A percentile compares a stretch with the other conserved stretches of the same genome.
phyloP scores from a whole-genome alignment of 2,113 vertebrate genomes.

The Micronisus gabar region DNA sequence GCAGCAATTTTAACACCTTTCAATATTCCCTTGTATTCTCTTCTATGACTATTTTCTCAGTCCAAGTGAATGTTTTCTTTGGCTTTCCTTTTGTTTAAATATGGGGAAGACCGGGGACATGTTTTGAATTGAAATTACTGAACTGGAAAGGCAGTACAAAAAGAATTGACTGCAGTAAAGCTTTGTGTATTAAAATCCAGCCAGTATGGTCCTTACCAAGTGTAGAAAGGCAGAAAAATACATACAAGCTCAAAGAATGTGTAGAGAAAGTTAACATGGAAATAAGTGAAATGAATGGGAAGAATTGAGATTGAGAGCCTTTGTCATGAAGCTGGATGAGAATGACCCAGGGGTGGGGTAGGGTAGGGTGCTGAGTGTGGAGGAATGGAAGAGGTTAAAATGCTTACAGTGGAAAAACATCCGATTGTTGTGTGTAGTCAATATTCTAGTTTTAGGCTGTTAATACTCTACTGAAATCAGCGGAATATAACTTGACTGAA shows the following conservation, averaged over 20 bases:
- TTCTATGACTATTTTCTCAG: not conserved
- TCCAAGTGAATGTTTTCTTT: not conserved
- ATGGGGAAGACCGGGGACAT: not conserved
- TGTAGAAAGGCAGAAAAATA: not conserved
- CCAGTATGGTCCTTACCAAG: not conserved
- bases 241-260: not conserved
- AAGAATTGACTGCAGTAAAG: not conserved
- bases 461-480: not conserved
- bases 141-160: not conserved
- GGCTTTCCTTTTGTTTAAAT: conserved; percentile 8
- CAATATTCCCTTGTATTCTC: not conserved
- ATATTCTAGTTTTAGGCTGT: not conserved
- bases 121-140: conserved; percentile 2
- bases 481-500: not conserved
- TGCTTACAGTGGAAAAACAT: not conserved
- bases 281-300: not conserved
- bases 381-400: not conserved
- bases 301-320: not conserved
- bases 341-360: not conserved
- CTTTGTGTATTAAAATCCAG: not conserved
- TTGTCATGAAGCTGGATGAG: not conserved
- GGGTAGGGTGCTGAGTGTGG: not conserved
- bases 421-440: not conserved
- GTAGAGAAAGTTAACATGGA: not conserved
- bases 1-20: not conserved